Evolutionary conservation across 1,140 invertebrate genomes (phyloP).

Genomic region (Mesaphorura yosii): DNA sequence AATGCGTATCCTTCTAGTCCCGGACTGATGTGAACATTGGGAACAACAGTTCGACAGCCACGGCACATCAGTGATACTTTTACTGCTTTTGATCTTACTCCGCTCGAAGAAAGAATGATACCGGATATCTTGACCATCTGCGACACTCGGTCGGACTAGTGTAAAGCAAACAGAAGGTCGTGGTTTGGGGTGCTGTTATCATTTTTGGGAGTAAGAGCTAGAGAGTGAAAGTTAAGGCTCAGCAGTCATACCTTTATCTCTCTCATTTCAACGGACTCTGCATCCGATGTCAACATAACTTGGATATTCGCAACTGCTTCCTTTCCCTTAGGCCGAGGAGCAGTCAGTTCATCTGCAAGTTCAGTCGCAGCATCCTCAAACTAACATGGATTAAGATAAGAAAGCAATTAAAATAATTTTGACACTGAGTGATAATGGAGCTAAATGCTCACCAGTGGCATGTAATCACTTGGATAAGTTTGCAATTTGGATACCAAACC

Average conservation of each 20-base stretch:
- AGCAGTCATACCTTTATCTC: slow-evolving; percentile 74
- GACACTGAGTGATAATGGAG: neutral
- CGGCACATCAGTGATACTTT: slow-evolving; percentile 92
- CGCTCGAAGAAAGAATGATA: slow-evolving; percentile 87
- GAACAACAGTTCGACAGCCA: slow-evolving; percentile 77
- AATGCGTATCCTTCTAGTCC: slow-evolving; percentile 95
- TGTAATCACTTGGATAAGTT: slow-evolving; percentile 83
- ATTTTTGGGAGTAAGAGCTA: no score
- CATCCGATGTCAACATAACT: slow-evolving; percentile 74
- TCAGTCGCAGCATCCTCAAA: slow-evolving; percentile 96
- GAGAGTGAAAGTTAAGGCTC: no score
- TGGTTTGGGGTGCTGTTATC: no score
- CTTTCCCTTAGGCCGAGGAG: slow-evolving; percentile 76
- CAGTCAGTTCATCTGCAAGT: slow-evolving; percentile 92
- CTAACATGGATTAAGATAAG: slow-evolving; percentile 36
- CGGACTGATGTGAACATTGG: slow-evolving; percentile 80
- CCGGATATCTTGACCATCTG: slow-evolving; percentile 88
- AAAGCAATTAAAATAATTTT: neutral
- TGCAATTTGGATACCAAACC: slow-evolving; percentile 80
- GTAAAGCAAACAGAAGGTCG: slow-evolving; percentile 35
- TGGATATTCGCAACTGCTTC: slow-evolving; percentile 90
- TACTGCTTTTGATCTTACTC: slow-evolving; percentile 88
- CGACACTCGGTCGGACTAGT: slow-evolving; percentile 84
- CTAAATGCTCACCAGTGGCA: slow-evolving; percentile 62
- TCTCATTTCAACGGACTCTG: slow-evolving; percentile 66